Evolutionary conservation across 2,113 vertebrate species (phyloP).

Genomic region (Entosphenus tridentatus): DNA sequence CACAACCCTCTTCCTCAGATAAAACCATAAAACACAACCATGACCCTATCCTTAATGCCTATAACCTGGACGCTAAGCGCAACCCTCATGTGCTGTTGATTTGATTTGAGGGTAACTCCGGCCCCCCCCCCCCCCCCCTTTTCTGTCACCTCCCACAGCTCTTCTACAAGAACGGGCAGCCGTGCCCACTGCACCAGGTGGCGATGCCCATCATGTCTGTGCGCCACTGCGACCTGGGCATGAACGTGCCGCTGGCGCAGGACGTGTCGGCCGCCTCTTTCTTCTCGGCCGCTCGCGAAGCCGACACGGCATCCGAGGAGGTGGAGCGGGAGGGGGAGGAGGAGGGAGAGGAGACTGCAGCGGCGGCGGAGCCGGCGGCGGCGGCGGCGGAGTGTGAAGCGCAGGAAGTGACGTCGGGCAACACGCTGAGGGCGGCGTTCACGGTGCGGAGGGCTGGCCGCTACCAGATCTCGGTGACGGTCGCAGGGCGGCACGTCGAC

Average conservation of each 20-base stretch:
- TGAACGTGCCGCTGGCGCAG: conserved; percentile 85
- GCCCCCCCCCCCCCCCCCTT: conserved; percentile 8
- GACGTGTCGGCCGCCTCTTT: conserved; percentile 66
- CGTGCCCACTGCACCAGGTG: conserved; percentile 61
- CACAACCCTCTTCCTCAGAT: too few species aligned
- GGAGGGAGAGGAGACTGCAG: too few species aligned
- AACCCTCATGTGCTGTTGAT: too few species aligned
- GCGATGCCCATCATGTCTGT: conserved; percentile 79
- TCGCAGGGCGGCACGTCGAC: conserved; percentile 73
- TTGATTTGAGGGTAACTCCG: too few species aligned
- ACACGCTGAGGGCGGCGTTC: conserved; percentile 80
- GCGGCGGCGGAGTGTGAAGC: too few species aligned
- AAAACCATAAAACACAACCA: too few species aligned
- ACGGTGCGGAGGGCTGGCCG: conserved; percentile 85
- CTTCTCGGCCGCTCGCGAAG: conserved; percentile 9
- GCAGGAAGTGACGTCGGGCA: conserved; percentile 13
- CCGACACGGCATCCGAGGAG: too few species aligned
- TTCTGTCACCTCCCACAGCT: conserved; percentile 28
- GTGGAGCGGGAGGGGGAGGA: too few species aligned
- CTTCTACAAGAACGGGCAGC: conserved; percentile 89
- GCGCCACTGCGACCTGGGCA: conserved; percentile 66
- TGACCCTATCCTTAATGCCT: too few species aligned
- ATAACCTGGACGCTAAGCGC: too few species aligned
- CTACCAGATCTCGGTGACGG: conserved; percentile 73
- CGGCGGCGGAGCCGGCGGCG: too few species aligned